Evolutionary conservation across 2,113 vertebrate species (phyloP), one percentile per base, ranked within the genome.

Genomic region (Dasyurus viverrinus): DNA sequence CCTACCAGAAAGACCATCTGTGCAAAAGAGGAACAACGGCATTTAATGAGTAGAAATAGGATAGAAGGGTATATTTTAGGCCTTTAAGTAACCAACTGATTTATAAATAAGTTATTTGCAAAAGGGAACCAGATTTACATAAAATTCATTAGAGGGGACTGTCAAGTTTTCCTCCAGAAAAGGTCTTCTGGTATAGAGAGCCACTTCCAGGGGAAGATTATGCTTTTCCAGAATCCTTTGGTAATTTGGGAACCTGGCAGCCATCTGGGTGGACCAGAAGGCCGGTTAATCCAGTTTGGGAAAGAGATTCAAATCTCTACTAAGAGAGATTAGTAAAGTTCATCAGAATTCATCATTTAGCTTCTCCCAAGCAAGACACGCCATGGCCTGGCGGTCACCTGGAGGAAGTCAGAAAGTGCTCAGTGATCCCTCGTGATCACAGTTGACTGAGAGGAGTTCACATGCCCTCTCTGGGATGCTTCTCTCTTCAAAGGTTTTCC

Each of bases 401-500:
- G 1, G 55, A 27, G 2, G 0, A 93, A 96, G 95, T 90, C 60
- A 68, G 46, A 98, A 97, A 97, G 96, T 96, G 93, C 96, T 89
- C 60, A 93, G 97, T 1, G 96, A 96, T 93, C 84, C 68, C 1
- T 89, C 96, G 95, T 92, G 94, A 57, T 55, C 91, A 14, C 19
- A 54, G 23, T n/a, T 24, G 93, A n/a, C 94, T 24, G 11, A 50
- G 91, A 96, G 2, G 53, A 9, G n/a, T 0, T 55, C 0, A 42
- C 8, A 27, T 0, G 60, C 0, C 3, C 36, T 55, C 93, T 90
- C 68, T 8, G 6, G 48, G 93, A 84, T 46, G 19, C 9, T 53
- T 0, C 1, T 57, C 68, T 7, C 47, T 54, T 99, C 98, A 99
- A 46, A 99, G 99, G 55, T 99, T 99, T 96, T 99, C 98, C 96